A percentile compares a stretch with the other conserved stretches of the same genome.
Conservation (phyloP, 1,140 invertebrate species). For the Kradibia gibbosae region DNA sequence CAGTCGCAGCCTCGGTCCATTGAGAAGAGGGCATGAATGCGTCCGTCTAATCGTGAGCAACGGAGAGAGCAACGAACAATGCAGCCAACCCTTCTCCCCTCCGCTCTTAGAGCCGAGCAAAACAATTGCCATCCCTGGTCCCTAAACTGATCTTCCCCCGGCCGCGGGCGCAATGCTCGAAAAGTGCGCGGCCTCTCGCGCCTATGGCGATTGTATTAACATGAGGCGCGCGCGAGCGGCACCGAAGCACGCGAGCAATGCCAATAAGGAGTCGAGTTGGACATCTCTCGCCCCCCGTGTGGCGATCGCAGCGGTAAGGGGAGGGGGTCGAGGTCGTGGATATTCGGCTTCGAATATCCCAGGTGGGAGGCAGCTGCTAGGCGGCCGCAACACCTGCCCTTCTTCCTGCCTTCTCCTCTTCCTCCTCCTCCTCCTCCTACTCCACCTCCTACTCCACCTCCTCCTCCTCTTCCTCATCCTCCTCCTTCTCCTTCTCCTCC, state of each 20-base stretch:
- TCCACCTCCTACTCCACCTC: constrained; percentile 17
- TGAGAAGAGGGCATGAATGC: neutral
- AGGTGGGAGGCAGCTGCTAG: constrained; percentile 68
- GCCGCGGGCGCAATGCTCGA: neutral
- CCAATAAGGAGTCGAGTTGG: constrained; percentile 32
- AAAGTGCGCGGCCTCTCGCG: neutral
- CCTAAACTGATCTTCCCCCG: too few species aligned
- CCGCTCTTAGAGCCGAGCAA: too few species aligned
- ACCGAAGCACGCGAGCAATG: constrained; percentile 49
- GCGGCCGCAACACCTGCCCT: constrained; percentile 64
- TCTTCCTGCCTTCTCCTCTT: constrained; percentile 53
- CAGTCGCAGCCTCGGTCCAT: too few species aligned
- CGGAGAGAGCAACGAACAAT: neutral
- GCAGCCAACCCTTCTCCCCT: too few species aligned
- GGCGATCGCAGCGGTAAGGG: neutral
- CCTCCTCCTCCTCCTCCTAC: constrained; percentile 14
- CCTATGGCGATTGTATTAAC: neutral
- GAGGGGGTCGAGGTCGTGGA: neutral
- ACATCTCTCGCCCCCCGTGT: too few species aligned
- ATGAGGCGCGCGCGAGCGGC: neutral
- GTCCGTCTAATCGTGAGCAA: neutral
- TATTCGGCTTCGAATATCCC: constrained; percentile 52
- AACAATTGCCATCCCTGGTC: too few species aligned
- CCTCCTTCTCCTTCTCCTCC: neutral
- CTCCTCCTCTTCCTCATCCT: constrained; percentile 12